phyloP scores from a whole-genome alignment of 2,888 invertebrate genomes.

The Leptogaster cylindrica region DNA sequence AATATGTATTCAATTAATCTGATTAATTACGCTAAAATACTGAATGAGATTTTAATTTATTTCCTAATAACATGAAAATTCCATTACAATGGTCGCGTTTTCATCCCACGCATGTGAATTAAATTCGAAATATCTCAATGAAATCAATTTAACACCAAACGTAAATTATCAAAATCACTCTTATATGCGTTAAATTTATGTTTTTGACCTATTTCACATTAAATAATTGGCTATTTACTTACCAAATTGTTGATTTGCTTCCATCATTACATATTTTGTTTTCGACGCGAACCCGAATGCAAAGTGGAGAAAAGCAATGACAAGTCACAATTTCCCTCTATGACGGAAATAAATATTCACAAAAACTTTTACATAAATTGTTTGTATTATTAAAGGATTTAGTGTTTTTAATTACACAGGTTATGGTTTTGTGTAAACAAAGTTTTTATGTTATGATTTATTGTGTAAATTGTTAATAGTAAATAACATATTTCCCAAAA shows the following conservation, averaged over 20 bases:
- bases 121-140: neutral
- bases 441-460: too few relatives aligned
- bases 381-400: too few relatives aligned
- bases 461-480: too few relatives aligned
- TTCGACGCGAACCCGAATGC: slow-evolving; percentile 33
- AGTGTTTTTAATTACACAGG: too few relatives aligned
- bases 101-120: slow-evolving; percentile 26
- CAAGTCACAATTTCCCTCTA: slow-evolving; percentile 5
- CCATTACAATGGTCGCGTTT: slow-evolving; percentile 15
- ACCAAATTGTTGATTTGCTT: slow-evolving; percentile 31
- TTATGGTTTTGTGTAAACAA: too few relatives aligned
- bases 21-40: slow-evolving; percentile 2
- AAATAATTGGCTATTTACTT: neutral
- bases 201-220: neutral
- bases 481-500: slow-evolving; percentile 17
- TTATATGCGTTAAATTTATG: neutral
- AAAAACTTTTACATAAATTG: too few relatives aligned
- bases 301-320: slow-evolving; percentile 13
- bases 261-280: slow-evolving; percentile 41
- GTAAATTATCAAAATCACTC: neutral
- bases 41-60: slow-evolving; percentile 7
- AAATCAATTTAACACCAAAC: neutral
- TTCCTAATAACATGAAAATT: slow-evolving; percentile 13
- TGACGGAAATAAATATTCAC: too few relatives aligned
- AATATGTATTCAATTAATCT: too few relatives aligned